phyloP scores from a whole-genome alignment of 2,113 vertebrate species.

The Alligator mississippiensis region DNA sequence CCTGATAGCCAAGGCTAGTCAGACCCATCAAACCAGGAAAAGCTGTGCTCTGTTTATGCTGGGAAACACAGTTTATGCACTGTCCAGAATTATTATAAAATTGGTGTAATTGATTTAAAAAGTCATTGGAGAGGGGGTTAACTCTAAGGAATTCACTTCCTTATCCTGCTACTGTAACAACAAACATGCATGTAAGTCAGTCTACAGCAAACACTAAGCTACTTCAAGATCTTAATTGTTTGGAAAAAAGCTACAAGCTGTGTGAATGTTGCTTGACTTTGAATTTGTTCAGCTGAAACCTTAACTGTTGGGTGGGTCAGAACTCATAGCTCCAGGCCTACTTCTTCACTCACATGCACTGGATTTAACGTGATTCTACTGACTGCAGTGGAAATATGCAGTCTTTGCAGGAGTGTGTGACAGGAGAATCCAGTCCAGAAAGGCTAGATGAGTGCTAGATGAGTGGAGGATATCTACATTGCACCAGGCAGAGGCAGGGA shows the following conservation, averaged over 20 bases:
- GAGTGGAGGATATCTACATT: neutral
- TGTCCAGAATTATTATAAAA: neutral
- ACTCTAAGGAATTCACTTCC: neutral
- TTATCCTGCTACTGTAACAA: neutral
- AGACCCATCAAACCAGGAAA: conserved; percentile 4
- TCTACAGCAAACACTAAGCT: neutral
- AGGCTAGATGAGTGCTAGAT: neutral
- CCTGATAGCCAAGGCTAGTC: neutral
- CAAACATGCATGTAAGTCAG: neutral
- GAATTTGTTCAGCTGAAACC: neutral
- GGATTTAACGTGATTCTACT: neutral
- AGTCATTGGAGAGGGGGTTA: neutral
- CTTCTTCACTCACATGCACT: neutral
- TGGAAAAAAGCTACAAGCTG: neutral
- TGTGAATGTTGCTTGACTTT: neutral
- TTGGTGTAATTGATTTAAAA: neutral
- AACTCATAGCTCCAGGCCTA: neutral
- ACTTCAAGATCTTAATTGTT: neutral
- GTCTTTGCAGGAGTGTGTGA: neutral
- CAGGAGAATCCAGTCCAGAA: neutral
- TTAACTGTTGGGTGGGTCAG: neutral
- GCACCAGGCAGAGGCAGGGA: neutral
- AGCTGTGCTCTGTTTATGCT: neutral
- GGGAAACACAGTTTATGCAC: neutral
- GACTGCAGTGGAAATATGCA: neutral